Percentiles rank a stretch among this genome's conserved stretches.
Evolutionary conservation across 2,113 vertebrate species (phyloP).

Genomic region (Hippoglossus stenolepis): DNA sequence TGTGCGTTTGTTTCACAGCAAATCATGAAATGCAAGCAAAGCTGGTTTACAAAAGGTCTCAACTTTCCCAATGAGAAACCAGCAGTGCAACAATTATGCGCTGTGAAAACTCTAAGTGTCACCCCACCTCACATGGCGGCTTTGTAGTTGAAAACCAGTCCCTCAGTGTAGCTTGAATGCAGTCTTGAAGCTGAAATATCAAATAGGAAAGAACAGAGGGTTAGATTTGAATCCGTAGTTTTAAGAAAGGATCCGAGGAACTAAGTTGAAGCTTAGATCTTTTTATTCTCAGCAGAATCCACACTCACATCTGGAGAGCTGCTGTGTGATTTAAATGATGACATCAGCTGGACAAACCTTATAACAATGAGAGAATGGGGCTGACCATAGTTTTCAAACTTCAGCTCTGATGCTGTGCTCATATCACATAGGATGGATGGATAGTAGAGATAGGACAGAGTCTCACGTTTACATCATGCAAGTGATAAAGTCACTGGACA

Average conservation of each 20-base stretch:
- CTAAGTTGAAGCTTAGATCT: not conserved
- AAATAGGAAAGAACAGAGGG: conserved; percentile 2
- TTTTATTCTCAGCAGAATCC: not conserved
- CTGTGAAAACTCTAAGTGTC: conserved; percentile 10
- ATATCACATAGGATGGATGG: too few species aligned
- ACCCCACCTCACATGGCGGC: conserved; percentile 80
- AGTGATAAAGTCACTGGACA: too few species aligned
- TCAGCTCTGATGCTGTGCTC: too few species aligned
- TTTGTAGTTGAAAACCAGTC: conserved; percentile 89
- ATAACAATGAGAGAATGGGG: not conserved
- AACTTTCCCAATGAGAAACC: too few species aligned
- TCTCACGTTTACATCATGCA: too few species aligned
- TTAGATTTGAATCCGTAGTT: not conserved
- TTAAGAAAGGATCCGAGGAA: not conserved
- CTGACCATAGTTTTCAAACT: too few species aligned
- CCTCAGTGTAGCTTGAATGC: conserved; percentile 92
- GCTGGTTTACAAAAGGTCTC: too few species aligned
- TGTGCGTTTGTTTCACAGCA: not conserved
- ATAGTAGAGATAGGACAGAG: too few species aligned
- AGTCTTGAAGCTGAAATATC: conserved; percentile 90
- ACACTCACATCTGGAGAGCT: conserved; percentile 1
- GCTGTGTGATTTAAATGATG: not conserved
- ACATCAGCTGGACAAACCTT: not conserved
- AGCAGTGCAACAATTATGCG: too few species aligned
- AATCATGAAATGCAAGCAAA: not conserved